Percentiles rank a stretch among this genome's conserved stretches.
phyloP scores from a whole-genome alignment of 2,888 invertebrate species.

The Cryptus armator region DNA sequence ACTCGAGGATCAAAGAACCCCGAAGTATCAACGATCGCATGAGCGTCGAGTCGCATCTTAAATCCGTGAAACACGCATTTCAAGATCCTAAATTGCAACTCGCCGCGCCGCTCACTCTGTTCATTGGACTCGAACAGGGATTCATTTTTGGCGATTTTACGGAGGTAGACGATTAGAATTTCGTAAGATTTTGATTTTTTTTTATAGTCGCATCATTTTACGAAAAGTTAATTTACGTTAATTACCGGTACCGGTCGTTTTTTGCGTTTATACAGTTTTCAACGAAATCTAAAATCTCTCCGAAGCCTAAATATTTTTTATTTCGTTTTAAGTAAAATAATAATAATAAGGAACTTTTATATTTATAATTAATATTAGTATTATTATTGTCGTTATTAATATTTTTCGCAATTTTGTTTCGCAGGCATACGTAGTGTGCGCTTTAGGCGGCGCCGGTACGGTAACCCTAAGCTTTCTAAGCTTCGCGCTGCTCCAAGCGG shows the following conservation, averaged over 20 bases:
- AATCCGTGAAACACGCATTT: slow-evolving; percentile 86
- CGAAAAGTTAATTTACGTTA: too few relatives aligned
- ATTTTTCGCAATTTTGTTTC: slow-evolving; percentile 68
- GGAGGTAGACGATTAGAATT: slow-evolving; percentile 86
- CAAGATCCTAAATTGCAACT: slow-evolving; percentile 89
- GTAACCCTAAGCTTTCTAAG: slow-evolving; percentile 91
- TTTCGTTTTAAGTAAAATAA: too few relatives aligned
- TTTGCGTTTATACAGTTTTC: too few relatives aligned
- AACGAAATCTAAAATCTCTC: too few relatives aligned
- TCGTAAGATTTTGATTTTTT: too few relatives aligned
- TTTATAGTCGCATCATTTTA: slow-evolving; percentile 10
- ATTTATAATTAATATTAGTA: too few relatives aligned
- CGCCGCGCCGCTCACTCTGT: slow-evolving; percentile 91
- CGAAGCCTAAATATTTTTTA: too few relatives aligned
- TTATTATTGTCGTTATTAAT: too few relatives aligned
- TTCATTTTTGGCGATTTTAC: slow-evolving; percentile 94
- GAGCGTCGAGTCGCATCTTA: slow-evolving; percentile 79
- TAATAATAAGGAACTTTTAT: too few relatives aligned
- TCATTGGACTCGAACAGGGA: slow-evolving; percentile 94
- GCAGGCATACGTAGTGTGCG: slow-evolving; percentile 94
- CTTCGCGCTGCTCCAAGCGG: slow-evolving; percentile 90
- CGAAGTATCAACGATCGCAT: slow-evolving; percentile 75
- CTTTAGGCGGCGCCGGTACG: slow-evolving; percentile 90
- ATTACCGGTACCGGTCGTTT: too few relatives aligned
- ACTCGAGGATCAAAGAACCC: slow-evolving; percentile 81